phyloP scores from a whole-genome alignment of 2,888 invertebrate genomes.

The Masnerella sp. region DNA sequence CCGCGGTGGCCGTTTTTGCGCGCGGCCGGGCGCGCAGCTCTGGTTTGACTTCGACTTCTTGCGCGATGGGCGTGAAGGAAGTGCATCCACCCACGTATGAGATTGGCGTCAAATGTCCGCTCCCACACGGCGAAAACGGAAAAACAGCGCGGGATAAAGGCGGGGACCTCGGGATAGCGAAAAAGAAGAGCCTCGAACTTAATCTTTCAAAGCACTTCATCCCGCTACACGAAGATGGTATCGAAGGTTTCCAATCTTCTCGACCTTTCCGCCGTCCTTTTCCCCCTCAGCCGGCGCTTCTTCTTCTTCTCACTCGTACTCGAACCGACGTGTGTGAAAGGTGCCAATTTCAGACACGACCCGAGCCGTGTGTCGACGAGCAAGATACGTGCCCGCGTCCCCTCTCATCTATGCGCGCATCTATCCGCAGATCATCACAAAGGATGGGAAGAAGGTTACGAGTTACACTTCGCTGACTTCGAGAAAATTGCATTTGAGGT shows the following conservation, averaged over 20 bases:
- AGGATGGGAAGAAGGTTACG: slow-evolving; percentile 53
- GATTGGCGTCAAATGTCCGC: slow-evolving; percentile 62
- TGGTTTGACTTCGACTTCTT: slow-evolving; percentile 37
- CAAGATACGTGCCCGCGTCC: slow-evolving; percentile 45
- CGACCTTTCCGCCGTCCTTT: slow-evolving; percentile 42
- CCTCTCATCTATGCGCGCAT: slow-evolving; percentile 51
- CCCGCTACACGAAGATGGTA: slow-evolving; percentile 55
- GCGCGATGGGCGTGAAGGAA: slow-evolving; percentile 60
- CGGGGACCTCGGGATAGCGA: slow-evolving; percentile 39
- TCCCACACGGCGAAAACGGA: slow-evolving; percentile 63
- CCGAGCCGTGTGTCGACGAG: slow-evolving; percentile 39
- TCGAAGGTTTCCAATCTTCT: slow-evolving; percentile 59
- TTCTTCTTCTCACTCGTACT: slow-evolving; percentile 43
- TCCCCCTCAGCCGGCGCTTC: slow-evolving; percentile 5
- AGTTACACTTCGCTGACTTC: slow-evolving; percentile 54
- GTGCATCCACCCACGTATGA: slow-evolving; percentile 64
- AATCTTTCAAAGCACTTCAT: slow-evolving; percentile 61
- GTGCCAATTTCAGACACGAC: slow-evolving; percentile 65
- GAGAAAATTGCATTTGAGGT: slow-evolving; percentile 55
- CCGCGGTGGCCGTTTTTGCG: slow-evolving; percentile 35
- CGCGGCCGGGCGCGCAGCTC: slow-evolving; percentile 21
- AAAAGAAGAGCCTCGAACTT: slow-evolving; percentile 45
- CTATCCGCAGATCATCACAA: slow-evolving; percentile 57
- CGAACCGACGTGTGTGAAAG: slow-evolving; percentile 62
- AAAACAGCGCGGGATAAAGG: slow-evolving; percentile 46